A percentile compares a stretch with the other conserved stretches of the same genome.
These are phyloP conservation scores for Formicarius rufipectus DNA, from an alignment of 2,113 vertebrate genomes.

Conservation along the genomic window DNA sequence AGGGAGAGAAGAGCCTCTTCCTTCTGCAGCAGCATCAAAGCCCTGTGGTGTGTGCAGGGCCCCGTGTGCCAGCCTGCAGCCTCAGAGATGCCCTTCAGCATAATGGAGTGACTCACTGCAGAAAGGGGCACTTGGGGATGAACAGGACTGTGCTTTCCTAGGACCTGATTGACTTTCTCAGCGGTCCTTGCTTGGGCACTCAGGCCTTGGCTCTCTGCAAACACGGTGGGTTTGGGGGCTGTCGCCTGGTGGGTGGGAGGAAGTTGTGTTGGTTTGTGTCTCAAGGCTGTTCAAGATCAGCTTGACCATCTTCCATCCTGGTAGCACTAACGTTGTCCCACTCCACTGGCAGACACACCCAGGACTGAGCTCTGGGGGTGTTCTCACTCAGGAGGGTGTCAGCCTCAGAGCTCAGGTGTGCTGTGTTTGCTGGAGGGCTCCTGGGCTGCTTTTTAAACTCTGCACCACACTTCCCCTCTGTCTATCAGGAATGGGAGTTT, in stretches of 20 bases:
- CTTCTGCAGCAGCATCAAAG: not conserved
- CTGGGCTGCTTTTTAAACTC: not conserved
- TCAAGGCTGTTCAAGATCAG: not conserved
- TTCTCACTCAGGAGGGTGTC: not conserved
- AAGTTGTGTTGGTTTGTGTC: not conserved
- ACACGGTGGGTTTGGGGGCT: not conserved
- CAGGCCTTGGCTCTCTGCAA: not conserved
- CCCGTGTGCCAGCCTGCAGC: not conserved
- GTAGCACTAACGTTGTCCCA: not conserved
- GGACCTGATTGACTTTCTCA: not conserved
- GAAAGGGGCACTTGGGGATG: not conserved
- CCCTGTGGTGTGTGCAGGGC: not conserved
- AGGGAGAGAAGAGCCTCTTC: not conserved
- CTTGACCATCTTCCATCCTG: not conserved
- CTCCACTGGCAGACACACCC: not conserved
- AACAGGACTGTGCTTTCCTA: not conserved
- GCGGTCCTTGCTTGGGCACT: not conserved
- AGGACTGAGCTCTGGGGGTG: accelerated
- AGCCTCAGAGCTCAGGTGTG: not conserved
- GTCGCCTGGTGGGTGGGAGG: not conserved
- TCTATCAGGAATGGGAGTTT: not conserved
- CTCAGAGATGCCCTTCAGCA: not conserved
- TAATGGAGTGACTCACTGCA: not conserved
- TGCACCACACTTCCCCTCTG: not conserved
- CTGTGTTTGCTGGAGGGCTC: not conserved